phyloP scores from a whole-genome alignment of 2,888 invertebrate species.

The Pteria penguin region DNA sequence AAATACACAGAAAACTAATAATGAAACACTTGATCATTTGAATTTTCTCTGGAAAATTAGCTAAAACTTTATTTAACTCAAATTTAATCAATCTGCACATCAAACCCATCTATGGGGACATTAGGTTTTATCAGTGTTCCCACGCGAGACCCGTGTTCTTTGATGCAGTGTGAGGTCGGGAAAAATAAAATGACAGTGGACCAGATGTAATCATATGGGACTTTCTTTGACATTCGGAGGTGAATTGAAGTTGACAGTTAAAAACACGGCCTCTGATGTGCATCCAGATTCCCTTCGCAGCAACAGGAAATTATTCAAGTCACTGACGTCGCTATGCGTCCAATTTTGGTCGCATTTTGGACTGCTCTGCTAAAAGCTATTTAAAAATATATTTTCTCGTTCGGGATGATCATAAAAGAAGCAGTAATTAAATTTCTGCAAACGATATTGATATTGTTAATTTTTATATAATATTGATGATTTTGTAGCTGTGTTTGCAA shows the following conservation, averaged over 20 bases:
- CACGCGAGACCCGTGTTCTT: neutral
- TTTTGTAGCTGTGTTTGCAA: no score
- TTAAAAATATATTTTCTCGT: no score
- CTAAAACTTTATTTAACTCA: no score
- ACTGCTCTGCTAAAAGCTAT: no score
- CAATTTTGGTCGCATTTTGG: neutral
- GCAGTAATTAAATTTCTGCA: no score
- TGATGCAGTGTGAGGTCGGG: neutral
- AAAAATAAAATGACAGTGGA: neutral
- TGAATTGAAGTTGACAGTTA: neutral
- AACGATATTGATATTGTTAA: no score
- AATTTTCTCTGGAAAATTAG: no score
- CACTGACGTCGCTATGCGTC: neutral
- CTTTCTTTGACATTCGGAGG: neutral
- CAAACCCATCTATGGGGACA: neutral
- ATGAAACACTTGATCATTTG: no score
- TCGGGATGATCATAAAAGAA: no score
- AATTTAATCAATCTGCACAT: neutral
- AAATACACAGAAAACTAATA: no score
- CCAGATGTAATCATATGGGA: neutral
- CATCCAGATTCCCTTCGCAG: neutral
- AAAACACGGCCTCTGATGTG: neutral
- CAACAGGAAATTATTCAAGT: neutral
- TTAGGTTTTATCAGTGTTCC: neutral
- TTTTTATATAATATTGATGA: no score